phyloP scores from a whole-genome alignment of 2,888 invertebrate species.

The Smittia sp. region DNA sequence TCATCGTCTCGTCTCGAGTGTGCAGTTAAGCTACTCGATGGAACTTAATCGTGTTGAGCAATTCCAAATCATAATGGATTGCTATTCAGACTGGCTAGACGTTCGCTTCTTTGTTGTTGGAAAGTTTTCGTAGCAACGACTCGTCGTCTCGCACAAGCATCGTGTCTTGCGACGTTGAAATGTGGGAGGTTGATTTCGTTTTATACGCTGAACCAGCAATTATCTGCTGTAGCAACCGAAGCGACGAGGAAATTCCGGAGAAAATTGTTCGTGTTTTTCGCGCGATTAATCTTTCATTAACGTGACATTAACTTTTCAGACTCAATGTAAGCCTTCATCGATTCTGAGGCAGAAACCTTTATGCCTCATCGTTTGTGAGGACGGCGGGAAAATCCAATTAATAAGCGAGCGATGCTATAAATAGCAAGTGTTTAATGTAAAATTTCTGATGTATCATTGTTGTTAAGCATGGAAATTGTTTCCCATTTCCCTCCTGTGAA shows the following conservation, averaged over 20 bases:
- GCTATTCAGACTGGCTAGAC: not conserved
- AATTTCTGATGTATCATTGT: not conserved
- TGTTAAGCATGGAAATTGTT: not conserved
- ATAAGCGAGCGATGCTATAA: not conserved
- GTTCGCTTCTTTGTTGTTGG: not conserved
- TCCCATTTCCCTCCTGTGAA: not conserved
- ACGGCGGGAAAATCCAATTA: not conserved
- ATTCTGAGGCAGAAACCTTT: not conserved
- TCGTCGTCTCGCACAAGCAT: not conserved
- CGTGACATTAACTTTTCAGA: not conserved
- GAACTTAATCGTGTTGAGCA: not conserved
- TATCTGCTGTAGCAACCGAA: not conserved
- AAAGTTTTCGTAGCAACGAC: not conserved
- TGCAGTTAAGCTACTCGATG: not conserved
- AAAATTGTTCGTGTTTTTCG: not conserved
- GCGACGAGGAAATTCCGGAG: not conserved
- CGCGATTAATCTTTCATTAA: slow-evolving; percentile 19
- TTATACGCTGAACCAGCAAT: not conserved
- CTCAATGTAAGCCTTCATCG: not conserved
- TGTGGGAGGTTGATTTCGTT: not conserved
- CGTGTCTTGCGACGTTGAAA: not conserved
- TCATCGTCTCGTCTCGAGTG: not conserved
- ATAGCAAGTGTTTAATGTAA: not conserved
- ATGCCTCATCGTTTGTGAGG: not conserved
- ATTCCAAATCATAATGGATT: not conserved